phyloP scores from a whole-genome alignment of 2,888 invertebrate genomes.

The Pogonocherus hispidulus region DNA sequence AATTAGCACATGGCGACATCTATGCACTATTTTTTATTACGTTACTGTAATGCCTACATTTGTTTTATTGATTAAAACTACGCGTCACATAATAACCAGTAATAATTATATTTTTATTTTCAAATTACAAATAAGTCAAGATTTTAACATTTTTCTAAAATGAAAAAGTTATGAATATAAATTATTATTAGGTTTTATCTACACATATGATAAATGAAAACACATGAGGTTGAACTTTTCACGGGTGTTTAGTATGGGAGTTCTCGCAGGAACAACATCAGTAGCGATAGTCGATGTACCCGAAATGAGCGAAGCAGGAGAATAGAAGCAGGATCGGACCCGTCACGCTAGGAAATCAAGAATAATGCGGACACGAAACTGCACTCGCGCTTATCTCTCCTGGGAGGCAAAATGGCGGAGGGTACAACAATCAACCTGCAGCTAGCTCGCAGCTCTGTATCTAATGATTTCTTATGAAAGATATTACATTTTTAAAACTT shows the following conservation, averaged over 20 bases:
- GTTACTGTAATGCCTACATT: too few species aligned
- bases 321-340: slow-evolving; percentile 58
- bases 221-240: slow-evolving; percentile 7
- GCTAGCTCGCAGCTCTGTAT: slow-evolving; percentile 12
- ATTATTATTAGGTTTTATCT: background rate
- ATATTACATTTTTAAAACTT: slow-evolving; percentile 4
- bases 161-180: background rate
- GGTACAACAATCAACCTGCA: slow-evolving; percentile 48
- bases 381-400: slow-evolving; percentile 71
- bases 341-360: slow-evolving; percentile 74
- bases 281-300: slow-evolving; percentile 20
- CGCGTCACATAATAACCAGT: too few species aligned
- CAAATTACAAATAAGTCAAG: too few species aligned
- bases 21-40: too few species aligned
- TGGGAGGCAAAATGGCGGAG: slow-evolving; percentile 66
- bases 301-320: slow-evolving; percentile 37
- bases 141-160: too few species aligned
- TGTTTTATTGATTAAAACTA: too few species aligned
- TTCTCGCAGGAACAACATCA: slow-evolving; percentile 7
- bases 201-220: slow-evolving; percentile 11
- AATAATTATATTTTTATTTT: too few species aligned
- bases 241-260: background rate
- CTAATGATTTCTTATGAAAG: slow-evolving; percentile 6
- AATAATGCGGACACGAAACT: slow-evolving; percentile 78
- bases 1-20: too few species aligned